Evolutionary conservation across 1,140 invertebrate genomes (phyloP).

Genomic region (Trinorchestia longiramus): DNA sequence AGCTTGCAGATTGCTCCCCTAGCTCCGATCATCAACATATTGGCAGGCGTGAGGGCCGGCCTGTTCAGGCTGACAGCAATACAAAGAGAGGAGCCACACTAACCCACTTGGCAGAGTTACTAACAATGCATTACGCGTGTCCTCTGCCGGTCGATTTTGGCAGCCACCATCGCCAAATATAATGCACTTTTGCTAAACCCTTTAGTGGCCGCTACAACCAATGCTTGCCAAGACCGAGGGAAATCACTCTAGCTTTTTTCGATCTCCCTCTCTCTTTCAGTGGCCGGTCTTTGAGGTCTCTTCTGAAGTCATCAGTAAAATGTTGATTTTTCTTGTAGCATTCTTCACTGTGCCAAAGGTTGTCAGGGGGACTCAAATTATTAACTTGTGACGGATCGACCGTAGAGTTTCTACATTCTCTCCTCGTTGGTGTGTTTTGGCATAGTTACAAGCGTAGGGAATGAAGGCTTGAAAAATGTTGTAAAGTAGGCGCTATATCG

Average conservation of each 20-base stretch:
- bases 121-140: conserved; percentile 42
- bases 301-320: background rate
- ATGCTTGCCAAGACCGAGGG: background rate
- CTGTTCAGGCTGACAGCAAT: background rate
- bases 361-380: background rate
- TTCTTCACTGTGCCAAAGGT: background rate
- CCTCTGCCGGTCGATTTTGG: background rate
- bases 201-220: conserved; percentile 6
- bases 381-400: background rate
- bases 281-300: background rate
- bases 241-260: background rate
- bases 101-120: conserved; percentile 2
- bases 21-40: background rate
- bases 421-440: background rate
- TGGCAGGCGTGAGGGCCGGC: background rate
- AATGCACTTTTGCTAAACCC: conserved; percentile 28
- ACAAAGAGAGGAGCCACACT: background rate
- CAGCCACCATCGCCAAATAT: conserved; percentile 28
- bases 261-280: background rate
- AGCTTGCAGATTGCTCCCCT: background rate
- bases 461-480: background rate
- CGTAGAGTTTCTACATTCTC: background rate
- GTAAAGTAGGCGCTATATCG: background rate
- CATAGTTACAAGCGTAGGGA: background rate
- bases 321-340: background rate